Conservation (phyloP, 1,140 invertebrate species). For the Lepidurus arcticus region DNA sequence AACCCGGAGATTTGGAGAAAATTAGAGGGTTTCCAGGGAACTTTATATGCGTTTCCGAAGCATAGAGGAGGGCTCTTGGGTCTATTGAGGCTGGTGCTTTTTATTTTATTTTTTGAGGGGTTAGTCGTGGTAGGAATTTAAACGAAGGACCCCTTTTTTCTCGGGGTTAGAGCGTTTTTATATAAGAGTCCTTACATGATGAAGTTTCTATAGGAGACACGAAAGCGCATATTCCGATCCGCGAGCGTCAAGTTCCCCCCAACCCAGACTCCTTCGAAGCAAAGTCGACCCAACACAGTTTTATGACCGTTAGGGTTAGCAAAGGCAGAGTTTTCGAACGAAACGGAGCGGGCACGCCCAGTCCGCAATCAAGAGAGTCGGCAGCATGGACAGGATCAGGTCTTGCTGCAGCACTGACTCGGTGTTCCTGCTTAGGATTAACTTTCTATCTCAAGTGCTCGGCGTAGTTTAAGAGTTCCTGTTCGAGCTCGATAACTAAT, state of each 20-base stretch:
- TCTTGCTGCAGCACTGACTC: not conserved
- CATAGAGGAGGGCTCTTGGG: too few species aligned
- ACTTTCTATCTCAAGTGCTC: too few species aligned
- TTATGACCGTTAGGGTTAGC: not conserved
- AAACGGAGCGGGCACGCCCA: not conserved
- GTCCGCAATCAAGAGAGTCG: not conserved
- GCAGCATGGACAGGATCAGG: not conserved
- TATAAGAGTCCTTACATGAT: not conserved
- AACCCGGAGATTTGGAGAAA: too few species aligned
- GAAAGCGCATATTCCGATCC: slow-evolving; percentile 11
- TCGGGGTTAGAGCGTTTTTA: too few species aligned
- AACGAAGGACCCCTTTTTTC: too few species aligned
- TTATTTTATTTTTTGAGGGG: too few species aligned
- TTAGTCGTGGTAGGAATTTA: too few species aligned
- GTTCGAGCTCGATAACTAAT: not conserved
- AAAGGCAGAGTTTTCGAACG: not conserved
- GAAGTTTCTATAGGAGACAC: slow-evolving; percentile 3
- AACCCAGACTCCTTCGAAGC: not conserved
- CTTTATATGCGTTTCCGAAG: too few species aligned
- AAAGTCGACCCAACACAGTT: not conserved
- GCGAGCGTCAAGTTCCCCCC: not conserved
- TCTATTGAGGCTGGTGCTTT: too few species aligned
- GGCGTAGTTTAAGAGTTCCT: too few species aligned
- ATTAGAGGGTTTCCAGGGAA: too few species aligned
- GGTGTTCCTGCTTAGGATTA: not conserved